These are phyloP conservation scores for Tortricodes alternella DNA, from an alignment of 2,888 invertebrate species.

Conservation along the genomic window DNA sequence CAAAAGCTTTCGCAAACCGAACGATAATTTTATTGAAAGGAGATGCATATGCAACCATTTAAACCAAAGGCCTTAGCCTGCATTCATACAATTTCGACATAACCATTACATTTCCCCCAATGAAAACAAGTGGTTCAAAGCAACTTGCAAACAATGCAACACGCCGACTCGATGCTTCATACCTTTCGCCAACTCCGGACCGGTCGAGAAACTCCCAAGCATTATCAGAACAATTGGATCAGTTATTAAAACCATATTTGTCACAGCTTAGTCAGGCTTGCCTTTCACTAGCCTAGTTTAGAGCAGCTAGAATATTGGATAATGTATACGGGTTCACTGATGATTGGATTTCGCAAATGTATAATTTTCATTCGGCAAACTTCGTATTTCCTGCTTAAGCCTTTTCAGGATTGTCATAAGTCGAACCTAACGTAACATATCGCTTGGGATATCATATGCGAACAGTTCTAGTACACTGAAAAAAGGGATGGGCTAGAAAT, in stretches of 20 bases:
- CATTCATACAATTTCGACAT: conserved; percentile 8
- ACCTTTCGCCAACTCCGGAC: conserved; percentile 10
- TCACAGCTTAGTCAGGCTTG: conserved; percentile 23
- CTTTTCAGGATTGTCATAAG: too few relatives aligned
- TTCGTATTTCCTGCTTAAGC: too few relatives aligned
- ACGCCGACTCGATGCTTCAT: conserved; percentile 1
- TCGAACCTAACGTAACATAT: too few relatives aligned
- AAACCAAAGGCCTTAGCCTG: conserved; percentile 21
- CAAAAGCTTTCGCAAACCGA: background rate
- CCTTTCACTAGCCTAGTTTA: conserved; percentile 28
- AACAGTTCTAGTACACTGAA: too few relatives aligned
- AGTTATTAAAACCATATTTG: conserved; percentile 28
- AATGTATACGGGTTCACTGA: too few relatives aligned
- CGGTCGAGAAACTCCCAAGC: conserved; percentile 17
- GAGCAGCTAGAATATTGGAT: background rate
- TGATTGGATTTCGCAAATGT: too few relatives aligned
- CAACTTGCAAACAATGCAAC: conserved; percentile 20
- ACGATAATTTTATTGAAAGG: background rate
- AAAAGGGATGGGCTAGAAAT: too few relatives aligned
- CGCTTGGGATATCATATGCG: too few relatives aligned
- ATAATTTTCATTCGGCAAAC: too few relatives aligned
- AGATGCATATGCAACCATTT: background rate
- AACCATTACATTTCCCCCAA: conserved; percentile 25
- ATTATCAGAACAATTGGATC: conserved; percentile 27
- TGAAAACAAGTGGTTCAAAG: conserved; percentile 15